Evolutionary conservation across 2,888 invertebrate species (phyloP).

Genomic region (Nezara viridula): DNA sequence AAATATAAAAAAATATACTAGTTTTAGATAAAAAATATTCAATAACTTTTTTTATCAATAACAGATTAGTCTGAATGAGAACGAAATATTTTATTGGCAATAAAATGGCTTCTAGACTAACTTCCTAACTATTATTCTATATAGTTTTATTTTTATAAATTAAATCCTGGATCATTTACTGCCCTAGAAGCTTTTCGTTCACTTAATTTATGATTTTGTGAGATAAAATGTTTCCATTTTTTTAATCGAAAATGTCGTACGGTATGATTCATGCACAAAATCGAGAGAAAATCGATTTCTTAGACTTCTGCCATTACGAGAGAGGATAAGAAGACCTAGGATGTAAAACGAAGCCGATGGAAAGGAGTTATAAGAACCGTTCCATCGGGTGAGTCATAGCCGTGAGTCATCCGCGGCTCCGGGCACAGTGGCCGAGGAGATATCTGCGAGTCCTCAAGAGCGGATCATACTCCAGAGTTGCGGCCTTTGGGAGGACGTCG

Average conservation of each 20-base stretch:
- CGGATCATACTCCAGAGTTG: neutral
- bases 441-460: neutral
- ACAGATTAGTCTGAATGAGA: no score
- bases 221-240: neutral
- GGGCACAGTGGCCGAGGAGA: neutral
- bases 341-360: neutral
- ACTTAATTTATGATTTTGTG: no score
- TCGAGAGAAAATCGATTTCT: neutral
- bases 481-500: neutral
- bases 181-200: no score
- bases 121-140: no score
- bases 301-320: neutral
- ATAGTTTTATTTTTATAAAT: no score
- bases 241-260: neutral
- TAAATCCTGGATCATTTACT: no score
- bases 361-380: conserved; percentile 13
- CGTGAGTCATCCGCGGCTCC: neutral
- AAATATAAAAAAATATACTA: no score
- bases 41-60: no score
- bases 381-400: neutral
- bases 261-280: neutral
- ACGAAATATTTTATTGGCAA: no score
- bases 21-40: no score
- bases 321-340: neutral
- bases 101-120: no score